Evolutionary conservation across 2,797 vertebrate species (phyloP).

Genomic region (Novumbra hubbsi): DNA sequence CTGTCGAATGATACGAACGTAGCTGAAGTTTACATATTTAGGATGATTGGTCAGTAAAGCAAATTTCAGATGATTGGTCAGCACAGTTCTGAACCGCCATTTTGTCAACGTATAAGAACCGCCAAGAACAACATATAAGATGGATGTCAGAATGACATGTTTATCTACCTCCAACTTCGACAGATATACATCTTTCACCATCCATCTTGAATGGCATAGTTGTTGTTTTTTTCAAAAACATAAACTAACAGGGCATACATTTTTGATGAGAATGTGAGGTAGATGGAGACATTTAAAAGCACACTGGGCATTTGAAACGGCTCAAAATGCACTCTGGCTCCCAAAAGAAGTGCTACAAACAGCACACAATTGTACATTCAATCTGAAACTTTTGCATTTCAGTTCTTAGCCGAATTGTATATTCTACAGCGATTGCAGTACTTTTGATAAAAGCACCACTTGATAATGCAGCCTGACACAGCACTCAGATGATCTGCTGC

Average conservation of each 20-base stretch:
- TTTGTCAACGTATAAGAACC: no score
- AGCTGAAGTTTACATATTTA: neutral
- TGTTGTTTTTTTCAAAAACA: conserved; percentile 51
- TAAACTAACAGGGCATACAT: conserved; percentile 68
- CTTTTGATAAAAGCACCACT: conserved; percentile 79
- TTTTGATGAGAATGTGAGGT: conserved; percentile 62
- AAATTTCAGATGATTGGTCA: no score
- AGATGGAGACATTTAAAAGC: conserved; percentile 54
- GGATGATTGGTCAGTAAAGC: no score
- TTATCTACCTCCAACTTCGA: neutral
- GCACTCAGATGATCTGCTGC: conserved; percentile 68
- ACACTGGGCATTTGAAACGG: conserved; percentile 47
- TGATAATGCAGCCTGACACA: conserved; percentile 67
- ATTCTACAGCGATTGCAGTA: conserved; percentile 69
- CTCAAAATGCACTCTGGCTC: conserved; percentile 60
- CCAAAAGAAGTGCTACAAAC: conserved; percentile 47
- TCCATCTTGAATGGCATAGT: neutral
- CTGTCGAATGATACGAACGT: neutral
- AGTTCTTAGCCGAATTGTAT: conserved; percentile 72
- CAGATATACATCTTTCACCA: neutral
- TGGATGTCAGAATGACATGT: neutral
- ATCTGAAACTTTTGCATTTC: conserved; percentile 80
- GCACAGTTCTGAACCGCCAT: neutral
- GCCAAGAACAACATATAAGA: neutral
- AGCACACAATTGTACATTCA: conserved; percentile 70